Base-by-base conservation (phyloP, 2,797 vertebrate species). In the Steatocranus sp. region DNA sequence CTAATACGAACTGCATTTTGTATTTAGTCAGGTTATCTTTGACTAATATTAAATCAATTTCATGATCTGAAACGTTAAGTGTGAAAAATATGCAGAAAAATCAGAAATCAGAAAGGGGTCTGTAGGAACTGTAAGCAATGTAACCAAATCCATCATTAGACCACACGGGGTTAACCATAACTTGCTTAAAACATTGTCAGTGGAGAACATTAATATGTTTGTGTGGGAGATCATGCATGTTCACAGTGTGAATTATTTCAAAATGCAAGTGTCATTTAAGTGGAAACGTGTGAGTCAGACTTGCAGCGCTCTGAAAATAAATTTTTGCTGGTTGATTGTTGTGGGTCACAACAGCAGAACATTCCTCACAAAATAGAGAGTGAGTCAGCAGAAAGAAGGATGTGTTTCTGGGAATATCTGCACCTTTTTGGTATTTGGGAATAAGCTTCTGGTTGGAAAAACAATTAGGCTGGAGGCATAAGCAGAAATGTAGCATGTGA, bases 361-460 rank as follows among this genome's bases (percentile, higher is more conserved):
- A 91, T 89, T 89, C 85, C 79, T 86, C 49, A 38, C 58, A 82
- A 80, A 88, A 78, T 54, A 75, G 75, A 79, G 75, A 81, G 27
- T 17, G 89, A 91, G 82, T 87, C 92, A 92, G 87, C 89, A 87
- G 75, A 83, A 85, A 34, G 17, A 30, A 77, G 66, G 77, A 81
- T 53, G 53, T 77, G 79, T 78, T 88, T 88, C 84, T 90, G 90
- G 87, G 87, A 92, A 88, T 56, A 76, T 83, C 75, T 78, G 84
- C 86, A 89, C 88, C 87, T 88, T 90, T 87, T 83, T 43, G 63
- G 53, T 76, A 81, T 86, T 85, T 82, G 17, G 73, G 46, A 88
- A 54, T 18, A 20, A 76, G 61, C 56, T 43, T 83, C 58, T 88
- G 84, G 84, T 89, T 83, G 91, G 90, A 91, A 92, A 94, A 90